These are phyloP conservation scores for Synanthedon andrenaeformis DNA, from an alignment of 2,888 invertebrate genomes.

Conservation along the genomic window DNA sequence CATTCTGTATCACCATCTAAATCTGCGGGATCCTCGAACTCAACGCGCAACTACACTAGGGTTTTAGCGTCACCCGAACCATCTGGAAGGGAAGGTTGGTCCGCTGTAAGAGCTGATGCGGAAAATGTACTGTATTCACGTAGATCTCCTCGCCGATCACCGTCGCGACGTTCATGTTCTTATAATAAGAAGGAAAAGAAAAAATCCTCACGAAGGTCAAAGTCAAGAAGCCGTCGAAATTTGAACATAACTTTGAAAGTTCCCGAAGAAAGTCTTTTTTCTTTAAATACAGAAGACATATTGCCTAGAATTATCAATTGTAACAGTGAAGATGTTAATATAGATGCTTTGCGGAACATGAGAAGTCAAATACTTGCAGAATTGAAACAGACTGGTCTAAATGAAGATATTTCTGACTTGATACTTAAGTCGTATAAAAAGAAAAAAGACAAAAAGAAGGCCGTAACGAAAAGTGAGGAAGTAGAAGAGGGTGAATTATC, in stretches of 20 bases:
- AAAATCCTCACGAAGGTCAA: constrained; percentile 26
- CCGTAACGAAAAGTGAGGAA: constrained; percentile 25
- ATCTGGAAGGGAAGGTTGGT: constrained; percentile 21
- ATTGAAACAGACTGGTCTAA: constrained; percentile 51
- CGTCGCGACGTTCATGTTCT: constrained; percentile 23
- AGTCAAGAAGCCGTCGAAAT: constrained; percentile 27
- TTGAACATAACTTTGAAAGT: constrained; percentile 59
- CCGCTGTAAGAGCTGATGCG: constrained; percentile 7
- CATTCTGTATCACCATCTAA: constrained; percentile 12
- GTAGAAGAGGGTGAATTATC: constrained; percentile 61
- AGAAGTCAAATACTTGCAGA: constrained; percentile 60
- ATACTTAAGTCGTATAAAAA: constrained; percentile 51
- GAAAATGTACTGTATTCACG: constrained; percentile 35
- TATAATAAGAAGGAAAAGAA: constrained; percentile 45
- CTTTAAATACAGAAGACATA: constrained; percentile 54
- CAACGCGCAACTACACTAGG: constrained; percentile 42
- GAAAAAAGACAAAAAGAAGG: constrained; percentile 15
- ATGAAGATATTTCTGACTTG: constrained; percentile 56
- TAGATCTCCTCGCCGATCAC: constrained; percentile 27
- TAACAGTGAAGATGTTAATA: constrained; percentile 55
- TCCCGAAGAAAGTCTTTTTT: constrained; percentile 48
- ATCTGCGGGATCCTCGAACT: constrained; percentile 8
- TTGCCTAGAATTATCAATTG: constrained; percentile 54
- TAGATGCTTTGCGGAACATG: constrained; percentile 56
- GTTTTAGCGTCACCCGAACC: constrained; percentile 52